A percentile compares a stretch with the other conserved stretches of the same genome.
Evolutionary conservation across 2,797 vertebrate species (phyloP).

Genomic region (Xiphorhynchus erythropygius): DNA sequence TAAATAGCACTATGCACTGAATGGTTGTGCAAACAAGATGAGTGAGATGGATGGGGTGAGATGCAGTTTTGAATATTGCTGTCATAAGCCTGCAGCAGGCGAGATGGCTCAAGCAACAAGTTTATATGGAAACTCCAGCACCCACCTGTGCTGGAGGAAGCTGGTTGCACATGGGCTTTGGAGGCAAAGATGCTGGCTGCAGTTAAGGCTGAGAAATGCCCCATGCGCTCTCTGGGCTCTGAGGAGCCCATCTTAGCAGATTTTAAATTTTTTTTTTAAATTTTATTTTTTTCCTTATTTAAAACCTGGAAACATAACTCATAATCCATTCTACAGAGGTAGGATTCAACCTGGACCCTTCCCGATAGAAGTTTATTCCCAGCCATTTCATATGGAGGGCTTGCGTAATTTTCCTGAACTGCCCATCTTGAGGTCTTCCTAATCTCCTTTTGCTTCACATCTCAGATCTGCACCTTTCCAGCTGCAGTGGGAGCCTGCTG

Average conservation of each 20-base stretch:
- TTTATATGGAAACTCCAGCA: neutral
- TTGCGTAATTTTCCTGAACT: neutral
- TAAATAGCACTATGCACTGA: neutral
- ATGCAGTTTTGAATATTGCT: neutral
- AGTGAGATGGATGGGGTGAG: neutral
- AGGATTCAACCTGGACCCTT: neutral
- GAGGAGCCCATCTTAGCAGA: neutral
- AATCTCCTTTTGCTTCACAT: neutral
- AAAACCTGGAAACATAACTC: neutral
- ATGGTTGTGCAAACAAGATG: neutral
- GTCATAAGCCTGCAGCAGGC: neutral
- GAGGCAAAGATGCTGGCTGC: neutral
- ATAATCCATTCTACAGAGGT: neutral
- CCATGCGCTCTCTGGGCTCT: neutral
- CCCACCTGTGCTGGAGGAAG: neutral
- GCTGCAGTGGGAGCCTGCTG: neutral
- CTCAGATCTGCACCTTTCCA: neutral
- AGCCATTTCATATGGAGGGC: neutral
- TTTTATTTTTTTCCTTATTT: neutral
- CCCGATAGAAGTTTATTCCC: neutral
- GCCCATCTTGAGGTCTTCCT: neutral
- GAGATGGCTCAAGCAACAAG: neutral
- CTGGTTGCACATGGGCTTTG: neutral
- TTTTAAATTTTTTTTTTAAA: neutral
- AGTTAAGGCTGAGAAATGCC: neutral